Evolutionary conservation across 2,113 vertebrate genomes (phyloP).

Genomic region (Spilogale gracilis): DNA sequence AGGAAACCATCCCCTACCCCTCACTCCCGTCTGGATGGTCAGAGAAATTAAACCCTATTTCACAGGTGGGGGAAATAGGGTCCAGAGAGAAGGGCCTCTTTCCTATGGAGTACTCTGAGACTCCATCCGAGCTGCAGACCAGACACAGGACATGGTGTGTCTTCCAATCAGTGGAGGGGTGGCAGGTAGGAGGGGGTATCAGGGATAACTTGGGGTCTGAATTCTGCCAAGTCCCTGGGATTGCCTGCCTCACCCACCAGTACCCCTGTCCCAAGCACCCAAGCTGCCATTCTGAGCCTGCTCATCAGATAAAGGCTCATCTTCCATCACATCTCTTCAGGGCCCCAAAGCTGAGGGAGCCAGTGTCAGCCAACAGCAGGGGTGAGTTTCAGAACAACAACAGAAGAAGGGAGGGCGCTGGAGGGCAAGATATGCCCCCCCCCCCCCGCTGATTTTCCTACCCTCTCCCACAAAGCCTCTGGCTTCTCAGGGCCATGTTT

Average conservation of each 20-base stretch:
- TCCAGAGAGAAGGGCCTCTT: background rate
- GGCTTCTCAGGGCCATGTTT: background rate
- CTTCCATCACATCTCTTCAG: constrained; percentile 84
- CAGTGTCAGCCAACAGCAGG: constrained; percentile 81
- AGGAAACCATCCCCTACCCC: background rate
- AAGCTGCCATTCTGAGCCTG: constrained; percentile 51
- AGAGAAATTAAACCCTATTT: background rate
- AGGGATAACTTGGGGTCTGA: background rate
- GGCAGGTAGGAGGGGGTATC: background rate
- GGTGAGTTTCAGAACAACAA: constrained; percentile 82
- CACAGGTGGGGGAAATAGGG: background rate
- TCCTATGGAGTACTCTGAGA: background rate
- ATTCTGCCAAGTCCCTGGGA: background rate
- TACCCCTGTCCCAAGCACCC: constrained; percentile 69
- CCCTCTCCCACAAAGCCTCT: background rate
- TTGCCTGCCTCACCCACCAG: constrained; percentile 59
- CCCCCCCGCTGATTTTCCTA: background rate
- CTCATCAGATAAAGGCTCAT: constrained; percentile 86
- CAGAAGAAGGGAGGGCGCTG: background rate
- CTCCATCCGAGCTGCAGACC: background rate
- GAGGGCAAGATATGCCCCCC: background rate
- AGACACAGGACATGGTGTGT: fast-evolving
- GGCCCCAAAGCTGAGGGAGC: constrained; percentile 75
- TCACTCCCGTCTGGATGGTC: background rate
- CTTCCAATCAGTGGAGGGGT: background rate